Percentiles rank a stretch among this genome's conserved stretches.
phyloP scores from a whole-genome alignment of 1,140 invertebrate genomes.

The Sycobia sp. region DNA sequence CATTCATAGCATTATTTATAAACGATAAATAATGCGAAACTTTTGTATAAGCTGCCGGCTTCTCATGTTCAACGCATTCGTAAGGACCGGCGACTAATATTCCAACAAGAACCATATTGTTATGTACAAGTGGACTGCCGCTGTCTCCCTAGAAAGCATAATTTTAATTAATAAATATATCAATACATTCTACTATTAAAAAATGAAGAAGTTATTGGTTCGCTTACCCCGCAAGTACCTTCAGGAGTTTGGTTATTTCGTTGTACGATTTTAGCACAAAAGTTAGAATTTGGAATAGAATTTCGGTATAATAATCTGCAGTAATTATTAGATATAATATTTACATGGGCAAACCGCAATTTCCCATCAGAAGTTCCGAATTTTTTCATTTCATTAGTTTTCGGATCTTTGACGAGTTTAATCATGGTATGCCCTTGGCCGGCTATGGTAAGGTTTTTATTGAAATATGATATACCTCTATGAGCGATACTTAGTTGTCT shows the following conservation, averaged over 20 bases:
- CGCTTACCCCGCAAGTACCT: conserved; percentile 23
- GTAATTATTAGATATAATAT: neutral
- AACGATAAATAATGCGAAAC: conserved; percentile 12
- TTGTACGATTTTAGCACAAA: conserved; percentile 17
- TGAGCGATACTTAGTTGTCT: too few species aligned
- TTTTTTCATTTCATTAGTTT: too few species aligned
- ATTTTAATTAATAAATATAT: neutral
- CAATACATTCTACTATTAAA: too few species aligned
- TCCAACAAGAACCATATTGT: conserved; percentile 14
- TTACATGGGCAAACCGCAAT: too few species aligned
- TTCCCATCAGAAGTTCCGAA: too few species aligned
- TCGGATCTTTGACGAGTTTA: too few species aligned
- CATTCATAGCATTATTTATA: conserved; percentile 12
- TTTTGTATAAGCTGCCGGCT: conserved; percentile 16
- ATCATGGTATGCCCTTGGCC: too few species aligned
- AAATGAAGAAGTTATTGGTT: too few species aligned
- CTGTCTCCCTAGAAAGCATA: conserved; percentile 10
- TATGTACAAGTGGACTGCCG: conserved; percentile 24
- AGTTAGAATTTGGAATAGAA: neutral
- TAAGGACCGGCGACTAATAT: conserved; percentile 11
- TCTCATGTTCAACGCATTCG: conserved; percentile 19
- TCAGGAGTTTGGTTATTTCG: conserved; percentile 15
- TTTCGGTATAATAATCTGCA: conserved; percentile 1
- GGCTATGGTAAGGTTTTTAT: too few species aligned
- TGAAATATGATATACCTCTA: too few species aligned